Percentiles rank a stretch among this genome's conserved stretches.
These are phyloP conservation scores for Hyposoter didymator DNA, from an alignment of 2,888 invertebrate species.

Conservation along the genomic window DNA sequence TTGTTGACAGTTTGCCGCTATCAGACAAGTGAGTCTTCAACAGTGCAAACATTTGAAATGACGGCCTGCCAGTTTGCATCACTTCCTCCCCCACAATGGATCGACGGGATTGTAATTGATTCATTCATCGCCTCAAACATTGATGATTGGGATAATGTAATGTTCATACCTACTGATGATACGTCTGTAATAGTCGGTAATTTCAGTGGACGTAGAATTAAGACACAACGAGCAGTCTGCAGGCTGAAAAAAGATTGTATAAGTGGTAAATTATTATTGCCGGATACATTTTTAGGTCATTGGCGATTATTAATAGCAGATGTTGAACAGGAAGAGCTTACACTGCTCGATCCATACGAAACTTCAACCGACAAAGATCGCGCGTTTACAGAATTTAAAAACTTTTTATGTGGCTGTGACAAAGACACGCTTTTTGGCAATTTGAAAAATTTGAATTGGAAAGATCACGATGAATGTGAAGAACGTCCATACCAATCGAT, in stretches of 20 bases:
- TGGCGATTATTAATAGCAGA: constrained; percentile 48
- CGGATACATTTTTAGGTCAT: constrained; percentile 51
- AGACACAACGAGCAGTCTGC: neutral
- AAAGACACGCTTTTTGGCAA: constrained; percentile 4
- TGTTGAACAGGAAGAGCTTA: constrained; percentile 32
- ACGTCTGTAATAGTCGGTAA: constrained; percentile 34
- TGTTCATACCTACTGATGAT: constrained; percentile 34
- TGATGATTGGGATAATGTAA: constrained; percentile 8
- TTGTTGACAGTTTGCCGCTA: constrained; percentile 42
- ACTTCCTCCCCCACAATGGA: constrained; percentile 23
- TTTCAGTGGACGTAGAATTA: constrained; percentile 18
- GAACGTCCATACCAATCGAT: constrained; percentile 43
- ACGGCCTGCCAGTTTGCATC: constrained; percentile 30
- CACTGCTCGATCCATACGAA: constrained; percentile 51
- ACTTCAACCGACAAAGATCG: constrained; percentile 32
- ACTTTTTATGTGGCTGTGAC: constrained; percentile 33
- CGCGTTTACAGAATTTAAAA: constrained; percentile 44
- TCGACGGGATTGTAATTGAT: constrained; percentile 39
- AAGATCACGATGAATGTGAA: neutral
- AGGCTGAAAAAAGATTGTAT: neutral
- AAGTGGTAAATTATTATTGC: constrained; percentile 36
- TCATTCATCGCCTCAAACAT: constrained; percentile 17
- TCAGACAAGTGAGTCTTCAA: neutral
- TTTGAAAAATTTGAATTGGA: constrained; percentile 24
- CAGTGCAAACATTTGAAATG: constrained; percentile 17